Percentiles rank a stretch among this genome's conserved stretches.
These are phyloP conservation scores for Pachyramphus minor DNA, from an alignment of 2,113 vertebrate genomes.

Conservation along the genomic window DNA sequence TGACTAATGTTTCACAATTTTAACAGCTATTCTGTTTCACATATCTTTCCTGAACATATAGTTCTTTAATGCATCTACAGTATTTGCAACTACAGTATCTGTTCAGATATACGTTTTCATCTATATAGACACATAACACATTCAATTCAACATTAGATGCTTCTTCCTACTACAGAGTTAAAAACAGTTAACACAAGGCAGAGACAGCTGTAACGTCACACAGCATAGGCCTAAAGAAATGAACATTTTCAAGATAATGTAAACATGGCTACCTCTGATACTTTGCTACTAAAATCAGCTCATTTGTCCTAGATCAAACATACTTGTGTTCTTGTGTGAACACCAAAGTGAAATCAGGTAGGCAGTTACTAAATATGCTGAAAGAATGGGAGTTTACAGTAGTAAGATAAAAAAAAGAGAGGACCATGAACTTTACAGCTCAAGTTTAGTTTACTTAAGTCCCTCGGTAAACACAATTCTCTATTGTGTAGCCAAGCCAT, in stretches of 20 bases:
- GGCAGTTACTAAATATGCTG: not conserved
- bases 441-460: no score
- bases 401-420: not conserved
- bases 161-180: not conserved
- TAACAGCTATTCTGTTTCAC: not conserved
- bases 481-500: accelerated
- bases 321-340: not conserved
- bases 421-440: accelerated
- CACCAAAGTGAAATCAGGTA: not conserved
- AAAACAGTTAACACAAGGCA: not conserved
- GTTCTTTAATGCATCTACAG: not conserved
- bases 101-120: not conserved
- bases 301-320: accelerated
- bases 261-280: not conserved
- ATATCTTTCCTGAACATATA: not conserved
- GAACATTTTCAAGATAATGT: accelerated
- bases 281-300: not conserved
- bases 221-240: not conserved
- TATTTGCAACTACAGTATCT: not conserved
- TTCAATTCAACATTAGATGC: not conserved
- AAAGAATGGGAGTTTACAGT: not conserved
- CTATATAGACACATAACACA: not conserved
- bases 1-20: not conserved
- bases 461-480: not conserved
- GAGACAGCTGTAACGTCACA: not conserved